Conservation (phyloP, 2,113 vertebrate genomes). For the Atractosteus spatula region DNA sequence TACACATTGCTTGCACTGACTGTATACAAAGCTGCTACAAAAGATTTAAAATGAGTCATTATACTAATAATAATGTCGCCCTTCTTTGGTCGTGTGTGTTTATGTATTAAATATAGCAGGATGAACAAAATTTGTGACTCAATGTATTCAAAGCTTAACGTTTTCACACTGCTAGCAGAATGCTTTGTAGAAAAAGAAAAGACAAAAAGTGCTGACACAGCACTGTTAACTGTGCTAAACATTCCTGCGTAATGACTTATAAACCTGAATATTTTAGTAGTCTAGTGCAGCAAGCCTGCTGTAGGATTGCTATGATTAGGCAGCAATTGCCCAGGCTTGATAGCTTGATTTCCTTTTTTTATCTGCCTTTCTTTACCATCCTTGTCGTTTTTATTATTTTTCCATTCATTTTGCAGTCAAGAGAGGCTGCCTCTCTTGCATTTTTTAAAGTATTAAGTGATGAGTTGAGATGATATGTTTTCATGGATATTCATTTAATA, state of each 20-base stretch:
- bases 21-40: too few relatives aligned
- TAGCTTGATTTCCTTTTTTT: conserved; percentile 22
- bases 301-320: conserved; percentile 10
- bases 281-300: background rate
- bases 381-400: conserved; percentile 31
- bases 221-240: background rate
- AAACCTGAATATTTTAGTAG: background rate
- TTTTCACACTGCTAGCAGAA: too few relatives aligned
- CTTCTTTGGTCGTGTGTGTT: too few relatives aligned
- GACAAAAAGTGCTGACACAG: background rate
- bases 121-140: too few relatives aligned
- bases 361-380: conserved; percentile 28
- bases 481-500: background rate
- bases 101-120: too few relatives aligned
- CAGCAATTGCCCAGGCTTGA: conserved; percentile 16
- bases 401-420: background rate
- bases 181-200: background rate
- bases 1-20: too few relatives aligned
- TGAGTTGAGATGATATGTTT: background rate
- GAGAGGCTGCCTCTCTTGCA: background rate
- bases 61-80: too few relatives aligned
- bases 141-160: too few relatives aligned
- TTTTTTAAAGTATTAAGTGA: background rate
- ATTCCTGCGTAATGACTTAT: background rate
- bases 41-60: too few relatives aligned